Conservation (phyloP, 2,888 invertebrate species). For the Tridacna crocea region DNA sequence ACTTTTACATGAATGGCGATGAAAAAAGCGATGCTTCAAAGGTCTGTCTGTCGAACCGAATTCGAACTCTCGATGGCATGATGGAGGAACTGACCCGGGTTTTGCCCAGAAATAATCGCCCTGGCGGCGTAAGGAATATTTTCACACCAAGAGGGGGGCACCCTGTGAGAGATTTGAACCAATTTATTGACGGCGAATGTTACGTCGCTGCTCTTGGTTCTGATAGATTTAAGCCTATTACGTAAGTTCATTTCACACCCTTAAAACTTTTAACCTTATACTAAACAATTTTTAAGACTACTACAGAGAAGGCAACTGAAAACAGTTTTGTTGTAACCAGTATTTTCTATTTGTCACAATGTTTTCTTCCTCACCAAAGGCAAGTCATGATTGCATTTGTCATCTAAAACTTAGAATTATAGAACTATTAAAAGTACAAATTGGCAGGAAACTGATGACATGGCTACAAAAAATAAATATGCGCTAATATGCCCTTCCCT, state of each 20-base stretch:
- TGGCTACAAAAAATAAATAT: no score
- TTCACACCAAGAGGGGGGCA: slow-evolving; percentile 50
- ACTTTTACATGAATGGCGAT: slow-evolving; percentile 57
- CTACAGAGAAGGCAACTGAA: neutral
- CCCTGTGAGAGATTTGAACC: slow-evolving; percentile 24
- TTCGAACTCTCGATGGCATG: slow-evolving; percentile 48
- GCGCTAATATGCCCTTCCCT: no score
- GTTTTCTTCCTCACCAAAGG: no score
- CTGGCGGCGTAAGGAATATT: slow-evolving; percentile 46
- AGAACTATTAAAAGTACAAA: no score
- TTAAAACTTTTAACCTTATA: neutral
- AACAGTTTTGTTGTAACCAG: neutral
- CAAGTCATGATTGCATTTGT: no score
- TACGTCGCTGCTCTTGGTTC: slow-evolving; percentile 46
- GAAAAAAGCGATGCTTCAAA: slow-evolving; percentile 10
- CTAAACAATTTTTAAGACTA: neutral
- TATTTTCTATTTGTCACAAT: no score
- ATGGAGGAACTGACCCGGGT: slow-evolving; percentile 48
- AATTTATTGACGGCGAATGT: slow-evolving; percentile 44
- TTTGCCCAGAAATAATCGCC: slow-evolving; percentile 17
- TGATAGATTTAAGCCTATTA: slow-evolving; percentile 48
- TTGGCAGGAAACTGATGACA: no score
- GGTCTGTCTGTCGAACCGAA: slow-evolving; percentile 48
- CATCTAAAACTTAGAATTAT: no score
- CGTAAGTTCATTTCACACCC: slow-evolving; percentile 35